Conservation (phyloP, 2,888 invertebrate species). For the Pachydiplax longipennis region DNA sequence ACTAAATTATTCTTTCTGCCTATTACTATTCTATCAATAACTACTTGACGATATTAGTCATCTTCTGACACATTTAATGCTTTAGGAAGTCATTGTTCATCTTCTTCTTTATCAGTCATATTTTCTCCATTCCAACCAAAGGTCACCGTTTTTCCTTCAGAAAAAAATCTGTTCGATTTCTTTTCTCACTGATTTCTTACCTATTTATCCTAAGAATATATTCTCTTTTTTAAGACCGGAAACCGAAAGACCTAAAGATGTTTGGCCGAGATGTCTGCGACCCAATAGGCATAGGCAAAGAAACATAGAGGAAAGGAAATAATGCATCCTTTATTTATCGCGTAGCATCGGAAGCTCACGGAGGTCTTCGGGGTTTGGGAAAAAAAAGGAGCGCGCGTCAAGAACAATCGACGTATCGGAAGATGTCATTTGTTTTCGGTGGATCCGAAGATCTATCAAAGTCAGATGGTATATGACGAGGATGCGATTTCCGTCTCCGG, state of each 20-base stretch:
- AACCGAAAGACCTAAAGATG: background rate
- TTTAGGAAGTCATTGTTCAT: too few species aligned
- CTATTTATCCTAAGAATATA: background rate
- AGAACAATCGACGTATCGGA: background rate
- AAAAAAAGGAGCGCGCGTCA: background rate
- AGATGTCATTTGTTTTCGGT: background rate
- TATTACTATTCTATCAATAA: too few species aligned
- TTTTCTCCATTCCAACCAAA: too few species aligned
- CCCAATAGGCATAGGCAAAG: too few species aligned
- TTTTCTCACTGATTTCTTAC: background rate
- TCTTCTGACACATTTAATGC: too few species aligned
- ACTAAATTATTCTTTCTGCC: too few species aligned
- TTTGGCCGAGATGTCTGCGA: too few species aligned
- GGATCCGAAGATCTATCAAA: background rate
- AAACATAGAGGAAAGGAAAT: background rate
- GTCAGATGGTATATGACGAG: background rate
- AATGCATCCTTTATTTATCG: background rate
- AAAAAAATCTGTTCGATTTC: too few species aligned
- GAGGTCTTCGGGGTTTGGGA: background rate
- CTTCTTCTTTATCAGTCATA: too few species aligned
- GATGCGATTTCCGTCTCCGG: background rate
- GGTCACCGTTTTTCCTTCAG: too few species aligned
- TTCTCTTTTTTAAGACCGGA: background rate
- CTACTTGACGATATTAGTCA: too few species aligned
- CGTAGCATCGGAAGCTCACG: background rate